Base-by-base conservation (phyloP, 2,888 invertebrate species). In the Neoscelio sp. region DNA sequence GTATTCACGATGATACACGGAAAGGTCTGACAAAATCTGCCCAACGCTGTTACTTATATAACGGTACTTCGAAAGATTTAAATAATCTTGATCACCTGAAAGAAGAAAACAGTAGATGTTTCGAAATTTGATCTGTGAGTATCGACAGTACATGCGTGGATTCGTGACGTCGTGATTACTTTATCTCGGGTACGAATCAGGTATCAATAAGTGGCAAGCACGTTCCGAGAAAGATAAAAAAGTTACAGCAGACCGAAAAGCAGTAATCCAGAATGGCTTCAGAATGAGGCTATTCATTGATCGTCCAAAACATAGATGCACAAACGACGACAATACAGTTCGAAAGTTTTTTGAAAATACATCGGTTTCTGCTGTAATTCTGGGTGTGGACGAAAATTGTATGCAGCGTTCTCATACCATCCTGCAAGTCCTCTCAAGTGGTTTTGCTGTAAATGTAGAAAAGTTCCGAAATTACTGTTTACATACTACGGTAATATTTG, bases 321-420 rank as follows among this genome's bases (percentile, higher is more conserved):
- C 50, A 0, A 73, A 78, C 13, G 56, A 73, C 13, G 78, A 67
- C 2, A 78, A 78, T 17, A 78, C 67, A 1, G 71, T 71, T n/a
- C 48, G 75, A 35, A 46, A 68, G 0, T 76, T 76, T 52, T 76
- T 76, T 56, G 17, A 68, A 54, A 56, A 73, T 70, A 12, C 26
- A n/a, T 10, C 17, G 2, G 12, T 42, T 30, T 52, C 70, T 7
- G 64, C 56, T n/a, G 10, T 26, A 40, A 73, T 73, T 15, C 8
- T 60, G 2, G 70, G 60, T 1, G 8, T 60, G 1, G 60, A 58
- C 6, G 42, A 42, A 12, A n/a, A 44, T 2, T 48, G 65, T 6
- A 74, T 74, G 7, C 56, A 65, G 1, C 56, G 65, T 5, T 74
- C 15, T 33, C 26, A 62, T 10, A 35, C 54, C 18, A 33, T 56